Conservation (phyloP, 2,797 vertebrate genomes). For the Hippopotamyrus pictus region DNA sequence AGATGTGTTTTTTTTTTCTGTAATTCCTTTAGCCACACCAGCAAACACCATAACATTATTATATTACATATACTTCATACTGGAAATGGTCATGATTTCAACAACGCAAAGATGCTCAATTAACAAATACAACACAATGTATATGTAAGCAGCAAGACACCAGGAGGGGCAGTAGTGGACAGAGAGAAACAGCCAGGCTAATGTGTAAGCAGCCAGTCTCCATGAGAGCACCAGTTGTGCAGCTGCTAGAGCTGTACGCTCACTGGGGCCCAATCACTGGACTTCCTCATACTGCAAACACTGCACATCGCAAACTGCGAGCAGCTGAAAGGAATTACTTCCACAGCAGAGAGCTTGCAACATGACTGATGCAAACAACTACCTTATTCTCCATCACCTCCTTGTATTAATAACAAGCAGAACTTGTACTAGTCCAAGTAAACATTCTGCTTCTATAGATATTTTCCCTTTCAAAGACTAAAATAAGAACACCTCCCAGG, state of each 20-base stretch:
- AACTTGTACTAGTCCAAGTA: not conserved
- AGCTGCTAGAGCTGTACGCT: not conserved
- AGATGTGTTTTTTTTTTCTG: not conserved
- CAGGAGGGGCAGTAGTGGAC: not conserved
- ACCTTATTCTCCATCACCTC: not conserved
- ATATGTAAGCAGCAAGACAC: not conserved
- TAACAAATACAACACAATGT: not conserved
- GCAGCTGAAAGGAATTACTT: not conserved
- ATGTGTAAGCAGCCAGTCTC: not conserved
- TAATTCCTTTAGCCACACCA: not conserved
- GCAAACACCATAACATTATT: not conserved
- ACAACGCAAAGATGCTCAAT: too few relatives aligned
- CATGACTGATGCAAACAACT: not conserved
- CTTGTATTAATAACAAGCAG: not conserved
- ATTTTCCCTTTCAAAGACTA: not conserved
- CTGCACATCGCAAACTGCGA: not conserved
- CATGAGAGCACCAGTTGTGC: not conserved
- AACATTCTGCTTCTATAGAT: not conserved
- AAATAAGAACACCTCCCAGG: not conserved
- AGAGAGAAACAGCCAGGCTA: not conserved
- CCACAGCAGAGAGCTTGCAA: not conserved
- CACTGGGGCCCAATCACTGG: not conserved
- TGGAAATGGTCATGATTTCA: not conserved
- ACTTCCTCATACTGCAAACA: not conserved
- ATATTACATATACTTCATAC: not conserved